A percentile compares a stretch with the other conserved stretches of the same genome.
Evolutionary conservation across 2,113 vertebrate species (phyloP).

Genomic region (Anseranas semipalmata): DNA sequence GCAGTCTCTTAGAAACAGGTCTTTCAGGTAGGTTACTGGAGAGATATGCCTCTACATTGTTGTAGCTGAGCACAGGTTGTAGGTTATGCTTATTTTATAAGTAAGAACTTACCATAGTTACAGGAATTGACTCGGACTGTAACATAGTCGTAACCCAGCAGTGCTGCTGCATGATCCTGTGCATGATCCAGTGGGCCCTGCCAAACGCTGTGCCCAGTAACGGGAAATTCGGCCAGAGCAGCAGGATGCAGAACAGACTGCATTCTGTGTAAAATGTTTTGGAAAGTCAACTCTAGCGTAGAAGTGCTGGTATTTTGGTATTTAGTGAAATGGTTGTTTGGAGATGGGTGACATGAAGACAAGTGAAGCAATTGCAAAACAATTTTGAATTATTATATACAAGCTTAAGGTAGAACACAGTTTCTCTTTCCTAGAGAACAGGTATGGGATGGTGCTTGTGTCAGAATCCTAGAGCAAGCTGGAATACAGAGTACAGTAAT

Average conservation of each 20-base stretch:
- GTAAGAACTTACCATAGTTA: neutral
- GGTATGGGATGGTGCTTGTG: neutral
- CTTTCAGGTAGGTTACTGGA: neutral
- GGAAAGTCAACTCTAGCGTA: neutral
- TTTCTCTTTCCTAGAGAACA: neutral
- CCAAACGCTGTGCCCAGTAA: neutral
- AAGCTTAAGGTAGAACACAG: neutral
- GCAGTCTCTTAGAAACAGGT: neutral
- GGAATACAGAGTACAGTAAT: neutral
- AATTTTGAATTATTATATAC: neutral
- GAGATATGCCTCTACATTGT: neutral
- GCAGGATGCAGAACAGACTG: neutral
- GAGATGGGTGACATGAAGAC: neutral
- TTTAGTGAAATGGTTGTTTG: neutral
- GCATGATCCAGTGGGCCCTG: neutral
- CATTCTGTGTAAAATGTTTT: neutral
- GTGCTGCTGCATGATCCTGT: neutral
- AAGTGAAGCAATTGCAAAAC: neutral
- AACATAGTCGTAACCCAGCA: neutral
- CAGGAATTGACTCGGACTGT: neutral
- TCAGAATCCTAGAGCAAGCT: neutral
- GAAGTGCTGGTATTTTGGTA: neutral
- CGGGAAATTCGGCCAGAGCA: fast-evolving
- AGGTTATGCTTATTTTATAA: neutral
- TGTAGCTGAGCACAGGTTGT: neutral